Evolutionary conservation across 2,888 invertebrate genomes (phyloP), one percentile per base, ranked within the genome.

Genomic region (Troides oblongomaculatus): DNA sequence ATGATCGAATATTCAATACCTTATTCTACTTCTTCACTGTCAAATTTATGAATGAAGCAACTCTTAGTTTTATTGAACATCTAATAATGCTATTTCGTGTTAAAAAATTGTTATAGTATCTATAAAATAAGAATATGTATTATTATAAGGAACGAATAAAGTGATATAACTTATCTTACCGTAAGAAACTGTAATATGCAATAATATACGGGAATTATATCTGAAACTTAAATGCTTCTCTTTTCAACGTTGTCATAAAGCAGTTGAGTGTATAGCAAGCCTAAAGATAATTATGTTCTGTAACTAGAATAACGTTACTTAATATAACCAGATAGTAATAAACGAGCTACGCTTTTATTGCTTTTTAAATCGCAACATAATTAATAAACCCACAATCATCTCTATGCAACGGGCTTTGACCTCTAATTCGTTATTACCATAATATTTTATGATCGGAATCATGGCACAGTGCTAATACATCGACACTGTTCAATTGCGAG

Each of bases 331-430:
- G 64, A 46, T 64, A 67, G 66, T 70, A 71, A 67, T 62, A 70
- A 66, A 65, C 60, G 72, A 64, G 53, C 43, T 65, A 53, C 30
- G 66, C 67, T 71, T 64, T 63, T 65, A 67, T 66, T 66, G 64
- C 66, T 70, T 72, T 74, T 74, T 73, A 75, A 73, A 75, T 72
- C 69, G 71, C 62, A 68, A 62, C 64, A 67, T 68, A 71, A 73
- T 76, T 73, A 74, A 72, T 74, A 72, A 70, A 69, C 66, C 60
- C 56, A 57, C 67, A 72, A 75, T 73, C 65, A 72, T 72, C 58
- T 65, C 66, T 69, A 68, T 71, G 66, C 71, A 71, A 69, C 69
- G 62, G 65, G 56, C 69, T 68, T 56, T 64, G 70, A 72, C 74
- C 70, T 72, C 65, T 74, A 75, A 76, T 74, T 57, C 60, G 57